Evolutionary conservation across 2,113 vertebrate species (phyloP).

Genomic region (Halichoerus grypus): DNA sequence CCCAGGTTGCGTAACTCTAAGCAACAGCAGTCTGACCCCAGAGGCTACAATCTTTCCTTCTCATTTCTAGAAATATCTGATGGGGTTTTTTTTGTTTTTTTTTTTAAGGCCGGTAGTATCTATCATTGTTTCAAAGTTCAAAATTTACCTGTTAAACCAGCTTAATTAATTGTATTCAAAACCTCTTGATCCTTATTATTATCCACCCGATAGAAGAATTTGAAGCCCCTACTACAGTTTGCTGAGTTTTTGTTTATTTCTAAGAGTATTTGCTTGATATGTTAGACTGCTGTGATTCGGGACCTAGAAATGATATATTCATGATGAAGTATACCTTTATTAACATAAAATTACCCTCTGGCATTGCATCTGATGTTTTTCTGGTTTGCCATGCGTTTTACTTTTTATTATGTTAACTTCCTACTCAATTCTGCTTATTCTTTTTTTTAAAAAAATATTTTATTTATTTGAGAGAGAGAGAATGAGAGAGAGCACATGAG

Average conservation of each 20-base stretch:
- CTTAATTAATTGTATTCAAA: background rate
- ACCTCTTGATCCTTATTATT: background rate
- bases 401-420: background rate
- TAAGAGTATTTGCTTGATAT: background rate
- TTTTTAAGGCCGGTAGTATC: background rate
- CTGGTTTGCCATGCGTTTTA: background rate
- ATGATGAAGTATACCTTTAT: background rate
- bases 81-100: background rate
- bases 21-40: background rate
- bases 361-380: background rate
- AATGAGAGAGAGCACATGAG: too few species aligned
- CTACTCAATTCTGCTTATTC: background rate
- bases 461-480: too few species aligned
- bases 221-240: background rate
- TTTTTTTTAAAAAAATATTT: background rate
- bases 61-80: background rate
- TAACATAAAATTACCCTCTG: background rate
- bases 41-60: background rate
- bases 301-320: background rate
- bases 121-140: background rate
- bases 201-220: background rate
- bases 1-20: too few species aligned
- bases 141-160: background rate
- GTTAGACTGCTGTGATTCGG: background rate
- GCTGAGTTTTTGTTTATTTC: background rate